Conservation (phyloP, 2,113 vertebrate species). For the Sylvicapra grimmia region DNA sequence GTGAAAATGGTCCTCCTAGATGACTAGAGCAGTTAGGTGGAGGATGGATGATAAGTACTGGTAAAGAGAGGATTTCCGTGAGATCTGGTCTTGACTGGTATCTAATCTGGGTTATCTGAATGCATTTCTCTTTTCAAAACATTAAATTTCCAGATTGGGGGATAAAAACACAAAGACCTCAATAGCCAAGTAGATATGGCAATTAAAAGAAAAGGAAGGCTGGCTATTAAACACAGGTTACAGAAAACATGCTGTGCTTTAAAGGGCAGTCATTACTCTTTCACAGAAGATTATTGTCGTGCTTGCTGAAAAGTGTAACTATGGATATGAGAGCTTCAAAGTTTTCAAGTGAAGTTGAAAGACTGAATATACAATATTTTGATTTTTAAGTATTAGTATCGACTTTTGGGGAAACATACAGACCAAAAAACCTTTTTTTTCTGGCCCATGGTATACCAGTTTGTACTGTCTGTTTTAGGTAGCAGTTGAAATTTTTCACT, state of each 20-base stretch:
- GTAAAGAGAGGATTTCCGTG: background rate
- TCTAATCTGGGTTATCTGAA: background rate
- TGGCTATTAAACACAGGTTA: background rate
- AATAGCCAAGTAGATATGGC: background rate
- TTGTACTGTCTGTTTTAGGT: background rate
- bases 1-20: background rate
- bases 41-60: background rate
- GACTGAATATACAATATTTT: background rate
- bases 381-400: slow-evolving; percentile 9
- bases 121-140: slow-evolving; percentile 2
- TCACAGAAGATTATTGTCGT: background rate
- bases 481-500: background rate
- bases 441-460: background rate
- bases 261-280: background rate
- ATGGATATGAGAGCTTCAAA: background rate
- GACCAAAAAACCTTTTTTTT: background rate
- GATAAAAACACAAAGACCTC: background rate
- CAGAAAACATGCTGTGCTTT: background rate
- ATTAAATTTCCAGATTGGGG: background rate
- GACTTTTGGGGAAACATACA: background rate
- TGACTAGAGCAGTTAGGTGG: background rate
- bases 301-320: background rate
- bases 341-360: background rate
- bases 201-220: background rate
- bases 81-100: background rate